Conservation (phyloP, 2,113 vertebrate genomes). For the Nettapus auritus region DNA sequence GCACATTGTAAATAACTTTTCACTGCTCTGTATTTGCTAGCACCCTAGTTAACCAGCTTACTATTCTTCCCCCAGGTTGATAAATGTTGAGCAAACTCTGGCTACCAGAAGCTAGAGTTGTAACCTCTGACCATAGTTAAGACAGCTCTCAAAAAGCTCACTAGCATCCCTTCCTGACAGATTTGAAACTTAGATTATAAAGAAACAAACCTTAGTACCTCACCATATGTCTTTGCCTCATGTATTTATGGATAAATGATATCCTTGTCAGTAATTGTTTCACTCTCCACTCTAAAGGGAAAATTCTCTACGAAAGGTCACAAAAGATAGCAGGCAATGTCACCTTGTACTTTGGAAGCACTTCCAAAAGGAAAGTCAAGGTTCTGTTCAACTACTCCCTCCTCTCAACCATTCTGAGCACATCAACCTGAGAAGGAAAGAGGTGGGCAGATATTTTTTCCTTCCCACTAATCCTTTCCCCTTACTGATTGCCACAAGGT, state of each 20-base stretch:
- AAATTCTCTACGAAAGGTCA: not conserved
- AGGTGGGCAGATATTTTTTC: rapidly evolving
- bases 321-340: not conserved
- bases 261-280: not conserved
- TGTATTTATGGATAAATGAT: slow-evolving; percentile 16
- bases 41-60: not conserved
- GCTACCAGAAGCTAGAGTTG: not conserved
- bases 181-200: not conserved
- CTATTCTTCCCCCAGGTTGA: not conserved
- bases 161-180: not conserved
- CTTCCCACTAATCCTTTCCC: not conserved
- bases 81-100: not conserved
- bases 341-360: not conserved
- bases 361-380: not conserved
- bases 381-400: not conserved
- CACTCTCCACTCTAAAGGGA: not conserved
- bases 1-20: not conserved
- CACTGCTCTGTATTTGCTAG: not conserved
- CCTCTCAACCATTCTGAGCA: not conserved
- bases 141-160: not conserved
- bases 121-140: not conserved
- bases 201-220: not conserved
- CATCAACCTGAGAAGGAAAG: not conserved
- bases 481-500: not conserved
- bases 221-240: not conserved